A percentile compares a stretch with the other conserved stretches of the same genome.
Evolutionary conservation across 2,888 invertebrate genomes (phyloP).

Genomic region (Dynastes tityus): DNA sequence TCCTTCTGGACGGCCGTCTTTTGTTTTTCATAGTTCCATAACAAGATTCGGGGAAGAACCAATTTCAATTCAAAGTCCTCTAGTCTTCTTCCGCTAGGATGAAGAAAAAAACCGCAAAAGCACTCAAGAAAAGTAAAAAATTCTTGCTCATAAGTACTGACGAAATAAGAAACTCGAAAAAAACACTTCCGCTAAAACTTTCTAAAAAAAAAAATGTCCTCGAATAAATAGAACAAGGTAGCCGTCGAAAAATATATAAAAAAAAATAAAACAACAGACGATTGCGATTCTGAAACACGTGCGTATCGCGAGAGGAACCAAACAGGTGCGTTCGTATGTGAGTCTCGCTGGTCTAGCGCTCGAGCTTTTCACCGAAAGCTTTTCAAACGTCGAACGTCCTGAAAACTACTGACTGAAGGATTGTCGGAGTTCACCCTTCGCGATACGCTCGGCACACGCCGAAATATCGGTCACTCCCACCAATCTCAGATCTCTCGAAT

Average conservation of each 20-base stretch:
- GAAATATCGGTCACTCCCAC: slow-evolving; percentile 40
- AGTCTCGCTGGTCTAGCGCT: background rate
- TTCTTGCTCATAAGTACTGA: background rate
- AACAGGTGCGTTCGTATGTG: background rate
- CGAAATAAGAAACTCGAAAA: background rate
- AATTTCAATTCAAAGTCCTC: background rate
- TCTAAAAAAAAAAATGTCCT: background rate
- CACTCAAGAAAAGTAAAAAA: slow-evolving; percentile 1
- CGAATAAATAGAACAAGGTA: too few species aligned
- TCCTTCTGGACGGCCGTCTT: slow-evolving; percentile 40
- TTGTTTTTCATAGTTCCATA: slow-evolving; percentile 43
- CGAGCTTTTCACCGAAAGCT: background rate
- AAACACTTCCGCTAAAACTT: background rate
- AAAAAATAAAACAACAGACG: background rate
- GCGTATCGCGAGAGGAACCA: background rate
- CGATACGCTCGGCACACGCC: background rate
- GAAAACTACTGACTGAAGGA: slow-evolving; percentile 43
- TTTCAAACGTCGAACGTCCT: slow-evolving; percentile 37
- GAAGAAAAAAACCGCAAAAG: slow-evolving; percentile 7
- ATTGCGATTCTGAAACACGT: background rate
- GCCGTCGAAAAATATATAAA: background rate
- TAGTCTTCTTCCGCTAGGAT: background rate
- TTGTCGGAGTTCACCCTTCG: slow-evolving; percentile 23
- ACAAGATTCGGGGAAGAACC: background rate
- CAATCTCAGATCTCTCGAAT: slow-evolving; percentile 25